Evolutionary conservation across 1,140 invertebrate genomes (phyloP).

Genomic region (Carposina sasakii): DNA sequence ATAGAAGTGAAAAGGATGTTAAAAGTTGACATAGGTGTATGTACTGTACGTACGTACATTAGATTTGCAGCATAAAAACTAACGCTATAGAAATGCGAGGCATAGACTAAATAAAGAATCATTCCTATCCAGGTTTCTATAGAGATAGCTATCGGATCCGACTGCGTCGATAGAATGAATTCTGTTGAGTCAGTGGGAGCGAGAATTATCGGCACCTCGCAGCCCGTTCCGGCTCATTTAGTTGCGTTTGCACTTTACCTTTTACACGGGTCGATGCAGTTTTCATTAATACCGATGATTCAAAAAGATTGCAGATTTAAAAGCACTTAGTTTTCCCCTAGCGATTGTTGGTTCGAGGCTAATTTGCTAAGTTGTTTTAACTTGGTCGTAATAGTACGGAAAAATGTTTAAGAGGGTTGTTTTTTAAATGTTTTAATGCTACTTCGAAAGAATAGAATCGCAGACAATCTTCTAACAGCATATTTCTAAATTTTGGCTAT

Average conservation of each 20-base stretch:
- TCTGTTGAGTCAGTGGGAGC: conserved; percentile 34
- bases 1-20: not conserved
- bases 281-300: conserved; percentile 17
- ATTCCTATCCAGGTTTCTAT: conserved; percentile 27
- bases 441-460: too few relatives aligned
- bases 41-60: not conserved
- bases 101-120: conserved; percentile 12
- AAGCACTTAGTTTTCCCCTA: too few relatives aligned
- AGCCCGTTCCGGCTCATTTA: conserved; percentile 26
- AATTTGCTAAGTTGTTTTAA: too few relatives aligned
- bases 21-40: not conserved
- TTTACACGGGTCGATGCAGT: conserved; percentile 20
- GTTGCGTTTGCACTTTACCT: conserved; percentile 10
- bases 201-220: conserved; percentile 42
- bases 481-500: too few relatives aligned
- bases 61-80: not conserved
- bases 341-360: too few relatives aligned
- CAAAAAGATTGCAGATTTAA: too few relatives aligned
- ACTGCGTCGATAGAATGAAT: conserved; percentile 39
- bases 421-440: too few relatives aligned
- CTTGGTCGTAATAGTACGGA: too few relatives aligned
- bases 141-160: conserved; percentile 24
- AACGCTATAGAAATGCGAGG: not conserved
- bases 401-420: too few relatives aligned
- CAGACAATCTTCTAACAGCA: too few relatives aligned